Evolutionary conservation across 1,140 invertebrate species (phyloP).

Genomic region (Drosophila saltans): DNA sequence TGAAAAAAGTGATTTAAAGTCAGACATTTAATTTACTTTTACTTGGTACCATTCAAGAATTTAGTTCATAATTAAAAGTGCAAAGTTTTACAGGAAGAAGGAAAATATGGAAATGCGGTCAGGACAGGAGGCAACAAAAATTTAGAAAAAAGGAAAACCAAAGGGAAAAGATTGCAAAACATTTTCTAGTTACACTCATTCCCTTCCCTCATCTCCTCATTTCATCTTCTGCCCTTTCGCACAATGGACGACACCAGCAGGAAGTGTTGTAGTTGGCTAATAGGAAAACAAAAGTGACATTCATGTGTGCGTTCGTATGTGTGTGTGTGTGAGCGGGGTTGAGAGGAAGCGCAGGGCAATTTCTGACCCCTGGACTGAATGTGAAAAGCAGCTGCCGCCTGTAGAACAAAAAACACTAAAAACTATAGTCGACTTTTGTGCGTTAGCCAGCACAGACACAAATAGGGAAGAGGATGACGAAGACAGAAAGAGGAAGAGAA

Average conservation of each 20-base stretch:
- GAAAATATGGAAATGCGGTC: conserved; percentile 43
- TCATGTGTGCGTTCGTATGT: background rate
- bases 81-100: conserved; percentile 36
- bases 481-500: background rate
- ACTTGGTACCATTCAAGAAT: conserved; percentile 35
- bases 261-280: conserved; percentile 60
- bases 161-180: background rate
- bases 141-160: too few species aligned
- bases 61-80: conserved; percentile 64
- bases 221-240: background rate
- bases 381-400: conserved; percentile 13
- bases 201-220: background rate
- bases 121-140: background rate
- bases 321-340: background rate
- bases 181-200: conserved; percentile 4
- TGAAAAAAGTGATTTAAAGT: background rate
- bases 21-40: background rate
- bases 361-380: conserved; percentile 22
- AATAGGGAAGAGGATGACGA: background rate
- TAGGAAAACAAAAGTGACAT: conserved; percentile 59
- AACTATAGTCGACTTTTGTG: conserved; percentile 16
- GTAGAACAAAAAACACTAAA: conserved; percentile 11
- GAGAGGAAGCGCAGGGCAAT: conserved; percentile 2
- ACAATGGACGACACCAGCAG: conserved; percentile 36
- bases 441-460: conserved; percentile 3